Percentiles rank a stretch among this genome's conserved stretches.
These are phyloP conservation scores for Fratercula arctica DNA, from an alignment of 2,797 vertebrate species.

Conservation along the genomic window DNA sequence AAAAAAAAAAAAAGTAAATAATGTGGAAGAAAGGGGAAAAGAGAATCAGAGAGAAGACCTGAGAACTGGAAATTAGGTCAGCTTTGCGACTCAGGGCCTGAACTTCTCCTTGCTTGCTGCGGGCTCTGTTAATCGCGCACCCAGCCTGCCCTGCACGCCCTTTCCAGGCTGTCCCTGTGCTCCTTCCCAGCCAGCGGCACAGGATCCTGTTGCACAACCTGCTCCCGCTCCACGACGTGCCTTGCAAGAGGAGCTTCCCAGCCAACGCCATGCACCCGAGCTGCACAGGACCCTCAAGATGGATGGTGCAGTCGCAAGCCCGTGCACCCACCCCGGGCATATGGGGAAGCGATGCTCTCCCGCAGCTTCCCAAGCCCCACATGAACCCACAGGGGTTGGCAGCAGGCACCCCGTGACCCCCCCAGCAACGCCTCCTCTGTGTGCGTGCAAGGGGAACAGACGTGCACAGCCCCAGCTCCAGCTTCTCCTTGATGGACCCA, in stretches of 20 bases:
- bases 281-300: fast-evolving
- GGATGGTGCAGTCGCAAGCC: fast-evolving
- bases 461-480: not conserved
- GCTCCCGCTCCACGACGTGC: fast-evolving
- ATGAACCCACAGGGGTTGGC: not conserved
- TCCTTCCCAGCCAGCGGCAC: not conserved
- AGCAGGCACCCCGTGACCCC: fast-evolving
- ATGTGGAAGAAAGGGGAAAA: not conserved
- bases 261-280: fast-evolving
- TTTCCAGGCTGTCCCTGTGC: not conserved
- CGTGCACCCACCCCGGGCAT: fast-evolving
- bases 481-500: not conserved
- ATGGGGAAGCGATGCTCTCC: fast-evolving
- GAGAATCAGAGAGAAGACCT: not conserved
- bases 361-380: not conserved
- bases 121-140: not conserved
- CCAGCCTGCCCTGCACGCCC: fast-evolving
- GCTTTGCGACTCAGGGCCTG: not conserved
- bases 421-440: not conserved
- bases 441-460: fast-evolving
- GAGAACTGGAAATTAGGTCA: slow-evolving; percentile 37
- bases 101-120: not conserved
- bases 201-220: not conserved
- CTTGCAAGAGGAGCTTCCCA: fast-evolving
- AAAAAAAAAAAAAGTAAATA: not conserved